Conservation (phyloP, 1,140 invertebrate genomes). For the Eumeta japonica region DNA sequence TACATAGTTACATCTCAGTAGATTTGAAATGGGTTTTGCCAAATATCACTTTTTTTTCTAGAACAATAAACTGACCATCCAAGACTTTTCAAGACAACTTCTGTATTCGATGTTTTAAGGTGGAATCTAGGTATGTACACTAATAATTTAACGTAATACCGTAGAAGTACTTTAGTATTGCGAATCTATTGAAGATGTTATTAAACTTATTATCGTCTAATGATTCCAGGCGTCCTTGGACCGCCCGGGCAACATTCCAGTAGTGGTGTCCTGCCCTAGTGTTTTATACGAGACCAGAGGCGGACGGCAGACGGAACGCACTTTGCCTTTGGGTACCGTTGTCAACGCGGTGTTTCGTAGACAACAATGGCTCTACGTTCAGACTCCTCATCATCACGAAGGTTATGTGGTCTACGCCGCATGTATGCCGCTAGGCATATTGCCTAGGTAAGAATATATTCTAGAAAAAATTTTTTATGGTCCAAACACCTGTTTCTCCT, state of each 20-base stretch:
- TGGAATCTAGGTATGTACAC: not conserved
- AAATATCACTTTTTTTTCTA: no score
- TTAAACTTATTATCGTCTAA: slow-evolving; percentile 3
- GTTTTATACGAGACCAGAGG: slow-evolving; percentile 73
- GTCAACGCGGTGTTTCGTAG: slow-evolving; percentile 84
- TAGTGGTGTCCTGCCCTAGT: slow-evolving; percentile 73
- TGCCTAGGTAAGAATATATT: slow-evolving; percentile 61
- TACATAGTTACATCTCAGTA: no score
- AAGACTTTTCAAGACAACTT: no score
- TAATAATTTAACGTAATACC: not conserved
- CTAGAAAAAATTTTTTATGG: slow-evolving; percentile 66
- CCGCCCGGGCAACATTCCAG: slow-evolving; percentile 76
- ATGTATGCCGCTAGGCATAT: slow-evolving; percentile 72
- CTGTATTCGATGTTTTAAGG: no score
- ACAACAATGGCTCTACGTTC: slow-evolving; percentile 78
- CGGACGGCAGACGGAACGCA: slow-evolving; percentile 68
- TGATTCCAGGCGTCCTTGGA: slow-evolving; percentile 65
- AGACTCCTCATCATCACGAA: slow-evolving; percentile 76
- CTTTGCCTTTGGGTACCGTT: slow-evolving; percentile 75
- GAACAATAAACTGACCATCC: no score
- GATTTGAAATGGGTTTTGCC: no score
- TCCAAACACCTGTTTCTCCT: no score
- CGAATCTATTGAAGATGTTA: no score
- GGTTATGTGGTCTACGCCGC: slow-evolving; percentile 74
- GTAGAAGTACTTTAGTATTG: not conserved